Conservation (phyloP, 2,113 vertebrate genomes). For the Nerophis lumbriciformis region DNA sequence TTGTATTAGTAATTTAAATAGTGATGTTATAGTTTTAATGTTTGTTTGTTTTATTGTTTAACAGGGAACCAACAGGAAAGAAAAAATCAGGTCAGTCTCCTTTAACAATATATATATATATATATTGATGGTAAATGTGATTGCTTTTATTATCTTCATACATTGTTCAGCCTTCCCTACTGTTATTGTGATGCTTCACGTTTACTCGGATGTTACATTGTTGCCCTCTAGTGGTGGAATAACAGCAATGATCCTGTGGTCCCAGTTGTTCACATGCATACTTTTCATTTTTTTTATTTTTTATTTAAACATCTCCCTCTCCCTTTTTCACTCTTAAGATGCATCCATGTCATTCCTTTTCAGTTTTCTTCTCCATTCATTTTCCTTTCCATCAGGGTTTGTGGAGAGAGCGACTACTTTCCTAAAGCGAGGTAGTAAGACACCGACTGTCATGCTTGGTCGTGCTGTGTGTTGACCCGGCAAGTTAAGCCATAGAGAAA, state of each 20-base stretch:
- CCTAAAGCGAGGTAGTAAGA: conserved; percentile 88
- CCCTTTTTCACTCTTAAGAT: conserved; percentile 39
- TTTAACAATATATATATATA: conserved; percentile 10
- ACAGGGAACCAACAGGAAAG: conserved; percentile 88
- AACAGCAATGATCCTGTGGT: background rate
- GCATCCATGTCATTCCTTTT: conserved; percentile 48
- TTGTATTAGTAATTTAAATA: too few relatives aligned
- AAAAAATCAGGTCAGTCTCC: conserved; percentile 87
- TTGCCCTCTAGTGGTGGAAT: conserved; percentile 49
- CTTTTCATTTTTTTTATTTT: conserved; percentile 3
- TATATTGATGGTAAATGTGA: background rate
- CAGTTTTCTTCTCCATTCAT: conserved; percentile 69
- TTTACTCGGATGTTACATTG: conserved; percentile 1
- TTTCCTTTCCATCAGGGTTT: conserved; percentile 83
- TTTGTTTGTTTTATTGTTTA: conserved; percentile 40
- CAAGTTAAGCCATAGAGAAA: conserved; percentile 18
- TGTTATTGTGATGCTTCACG: background rate
- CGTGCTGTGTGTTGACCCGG: conserved; percentile 66
- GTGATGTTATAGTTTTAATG: background rate
- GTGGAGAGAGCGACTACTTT: conserved; percentile 84
- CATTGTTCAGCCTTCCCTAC: background rate
- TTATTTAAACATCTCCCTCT: conserved; percentile 11
- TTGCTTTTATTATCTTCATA: background rate
- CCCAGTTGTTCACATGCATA: background rate
- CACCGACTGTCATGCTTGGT: conserved; percentile 61